phyloP scores from a whole-genome alignment of 1,140 invertebrate genomes.

The Melitaea cinxia region DNA sequence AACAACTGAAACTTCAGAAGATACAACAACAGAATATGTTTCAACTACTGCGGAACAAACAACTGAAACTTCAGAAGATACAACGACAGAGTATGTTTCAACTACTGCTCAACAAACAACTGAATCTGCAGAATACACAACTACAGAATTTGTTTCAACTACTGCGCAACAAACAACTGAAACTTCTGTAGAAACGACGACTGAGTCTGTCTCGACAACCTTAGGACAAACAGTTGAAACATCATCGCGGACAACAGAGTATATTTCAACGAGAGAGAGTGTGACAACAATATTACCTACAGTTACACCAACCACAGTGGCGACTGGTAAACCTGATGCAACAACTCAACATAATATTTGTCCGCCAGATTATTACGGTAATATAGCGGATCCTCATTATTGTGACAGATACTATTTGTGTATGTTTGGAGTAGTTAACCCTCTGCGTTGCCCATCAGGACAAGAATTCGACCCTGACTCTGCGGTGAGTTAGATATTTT shows the following conservation, averaged over 20 bases:
- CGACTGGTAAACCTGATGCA: constrained; percentile 10
- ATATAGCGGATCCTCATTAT: constrained; percentile 44
- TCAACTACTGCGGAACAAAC: background rate
- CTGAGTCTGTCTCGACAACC: background rate
- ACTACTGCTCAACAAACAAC: background rate
- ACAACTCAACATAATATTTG: constrained; percentile 30
- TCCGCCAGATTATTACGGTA: constrained; percentile 42
- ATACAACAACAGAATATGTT: background rate
- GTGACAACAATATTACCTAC: background rate
- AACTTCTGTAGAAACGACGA: background rate
- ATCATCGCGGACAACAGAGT: background rate
- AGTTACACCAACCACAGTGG: constrained; percentile 9
- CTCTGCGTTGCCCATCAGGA: constrained; percentile 44
- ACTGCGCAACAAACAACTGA: background rate
- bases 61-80: background rate
- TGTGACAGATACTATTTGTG: constrained; percentile 55
- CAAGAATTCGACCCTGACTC: constrained; percentile 48
- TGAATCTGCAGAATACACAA: background rate
- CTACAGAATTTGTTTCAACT: background rate
- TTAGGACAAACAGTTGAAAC: background rate
- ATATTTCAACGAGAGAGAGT: background rate
- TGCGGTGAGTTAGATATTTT: constrained; percentile 39
- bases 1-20: background rate
- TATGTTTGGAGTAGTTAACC: constrained; percentile 39
- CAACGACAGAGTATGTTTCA: background rate